Conservation (phyloP, 2,113 vertebrate species). For the Gorilla gorilla region DNA sequence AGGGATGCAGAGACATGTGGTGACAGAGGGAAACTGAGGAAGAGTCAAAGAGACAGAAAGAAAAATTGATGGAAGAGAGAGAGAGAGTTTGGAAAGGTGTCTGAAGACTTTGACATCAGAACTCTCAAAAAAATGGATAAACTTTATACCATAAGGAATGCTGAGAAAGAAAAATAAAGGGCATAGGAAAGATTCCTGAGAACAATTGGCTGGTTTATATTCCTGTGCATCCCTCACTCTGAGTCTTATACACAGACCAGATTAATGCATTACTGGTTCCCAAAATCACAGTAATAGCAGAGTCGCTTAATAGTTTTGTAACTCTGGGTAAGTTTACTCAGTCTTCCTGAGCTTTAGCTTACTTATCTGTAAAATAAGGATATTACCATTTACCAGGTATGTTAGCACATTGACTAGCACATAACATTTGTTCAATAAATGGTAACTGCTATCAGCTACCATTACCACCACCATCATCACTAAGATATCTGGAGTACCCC, state of each 20-base stretch:
- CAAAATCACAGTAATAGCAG: not conserved
- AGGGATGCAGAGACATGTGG: not conserved
- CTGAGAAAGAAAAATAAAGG: not conserved
- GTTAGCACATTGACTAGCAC: not conserved
- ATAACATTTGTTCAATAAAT: not conserved
- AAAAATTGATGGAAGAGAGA: not conserved
- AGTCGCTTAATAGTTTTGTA: constrained; percentile 11
- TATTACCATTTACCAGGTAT: not conserved
- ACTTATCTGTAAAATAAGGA: constrained; percentile 1
- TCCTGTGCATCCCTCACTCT: not conserved
- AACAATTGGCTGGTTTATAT: not conserved
- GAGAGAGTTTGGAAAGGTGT: not conserved
- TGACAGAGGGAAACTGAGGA: not conserved
- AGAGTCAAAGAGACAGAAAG: not conserved
- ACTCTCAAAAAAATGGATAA: not conserved
- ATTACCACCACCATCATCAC: not conserved
- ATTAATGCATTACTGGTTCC: not conserved
- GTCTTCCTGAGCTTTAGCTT: not conserved
- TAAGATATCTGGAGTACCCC: not conserved
- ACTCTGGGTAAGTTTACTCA: not conserved
- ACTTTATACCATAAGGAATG: not conserved
- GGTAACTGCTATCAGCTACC: not conserved
- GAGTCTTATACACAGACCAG: not conserved
- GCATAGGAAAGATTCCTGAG: not conserved
- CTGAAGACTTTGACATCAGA: not conserved